phyloP scores from a whole-genome alignment of 2,888 invertebrate genomes.

The Drosophila setosimentum region DNA sequence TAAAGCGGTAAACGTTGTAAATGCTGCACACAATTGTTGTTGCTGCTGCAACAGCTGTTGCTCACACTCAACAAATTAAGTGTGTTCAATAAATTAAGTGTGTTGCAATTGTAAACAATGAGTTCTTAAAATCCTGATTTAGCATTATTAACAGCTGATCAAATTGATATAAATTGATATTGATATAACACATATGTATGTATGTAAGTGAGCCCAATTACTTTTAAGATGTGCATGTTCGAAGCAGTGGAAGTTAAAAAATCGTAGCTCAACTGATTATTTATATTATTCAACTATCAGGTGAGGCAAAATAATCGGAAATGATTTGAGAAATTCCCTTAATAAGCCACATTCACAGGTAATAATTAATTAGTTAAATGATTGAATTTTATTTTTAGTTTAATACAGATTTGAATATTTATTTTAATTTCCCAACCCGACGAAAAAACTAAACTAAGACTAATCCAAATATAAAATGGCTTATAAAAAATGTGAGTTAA shows the following conservation, averaged over 20 bases:
- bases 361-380: background rate
- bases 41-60: slow-evolving; percentile 1
- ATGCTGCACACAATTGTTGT: slow-evolving; percentile 16
- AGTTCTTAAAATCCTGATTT: background rate
- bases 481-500: background rate
- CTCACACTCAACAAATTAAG: background rate
- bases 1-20: slow-evolving; percentile 60
- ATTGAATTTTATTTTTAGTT: background rate
- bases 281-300: background rate
- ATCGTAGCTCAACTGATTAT: background rate
- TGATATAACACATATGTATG: too few relatives aligned
- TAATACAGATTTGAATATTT: background rate
- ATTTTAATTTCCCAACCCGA: background rate
- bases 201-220: background rate
- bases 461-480: background rate
- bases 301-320: background rate
- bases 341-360: too few relatives aligned
- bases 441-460: background rate
- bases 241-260: background rate
- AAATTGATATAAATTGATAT: background rate
- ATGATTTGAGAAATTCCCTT: background rate
- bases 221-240: background rate
- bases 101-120: background rate
- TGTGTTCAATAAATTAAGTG: background rate
- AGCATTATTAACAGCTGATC: background rate